Evolutionary conservation across 37 sponge, comb jelly and placozoan genomes (phyloP).

Genomic region (Oopsacas minuta): DNA sequence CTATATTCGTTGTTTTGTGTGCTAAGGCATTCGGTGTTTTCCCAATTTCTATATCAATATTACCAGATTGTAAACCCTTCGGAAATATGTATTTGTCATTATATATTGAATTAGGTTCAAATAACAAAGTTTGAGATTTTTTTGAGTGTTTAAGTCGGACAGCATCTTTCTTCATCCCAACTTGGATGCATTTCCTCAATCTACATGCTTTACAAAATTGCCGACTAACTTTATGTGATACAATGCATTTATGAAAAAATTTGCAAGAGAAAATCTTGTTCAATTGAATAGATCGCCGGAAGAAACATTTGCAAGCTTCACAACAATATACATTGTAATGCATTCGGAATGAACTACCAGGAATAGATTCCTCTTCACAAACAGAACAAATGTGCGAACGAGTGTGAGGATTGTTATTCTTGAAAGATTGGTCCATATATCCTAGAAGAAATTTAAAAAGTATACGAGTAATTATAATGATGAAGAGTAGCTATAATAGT

Average conservation of each 20-base stretch:
- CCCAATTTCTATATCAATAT: not conserved
- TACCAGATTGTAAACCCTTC: not conserved
- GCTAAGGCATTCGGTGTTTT: not conserved
- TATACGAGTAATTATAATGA: no score
- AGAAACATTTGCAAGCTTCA: slow-evolving; percentile 94
- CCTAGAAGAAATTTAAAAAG: no score
- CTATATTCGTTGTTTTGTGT: not conserved
- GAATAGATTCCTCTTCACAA: slow-evolving; percentile 47
- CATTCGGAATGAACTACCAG: slow-evolving; percentile 29
- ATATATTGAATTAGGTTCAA: not conserved
- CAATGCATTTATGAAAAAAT: slow-evolving; percentile 39
- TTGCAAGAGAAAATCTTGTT: slow-evolving; percentile 74
- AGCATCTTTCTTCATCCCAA: slow-evolving; percentile 87
- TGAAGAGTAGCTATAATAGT: no score
- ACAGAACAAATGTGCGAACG: slow-evolving; percentile 44
- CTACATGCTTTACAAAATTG: slow-evolving; percentile 83
- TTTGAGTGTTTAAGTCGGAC: not conserved
- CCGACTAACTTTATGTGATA: slow-evolving; percentile 43
- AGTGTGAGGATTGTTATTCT: no score
- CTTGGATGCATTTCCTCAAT: slow-evolving; percentile 63
- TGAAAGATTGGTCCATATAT: no score
- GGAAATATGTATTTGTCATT: not conserved
- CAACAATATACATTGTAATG: slow-evolving; percentile 87
- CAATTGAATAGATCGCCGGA: slow-evolving; percentile 83
- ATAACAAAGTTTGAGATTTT: not conserved